Base-by-base conservation (phyloP, 1,140 invertebrate genomes). In the Chironomus tepperi region DNA sequence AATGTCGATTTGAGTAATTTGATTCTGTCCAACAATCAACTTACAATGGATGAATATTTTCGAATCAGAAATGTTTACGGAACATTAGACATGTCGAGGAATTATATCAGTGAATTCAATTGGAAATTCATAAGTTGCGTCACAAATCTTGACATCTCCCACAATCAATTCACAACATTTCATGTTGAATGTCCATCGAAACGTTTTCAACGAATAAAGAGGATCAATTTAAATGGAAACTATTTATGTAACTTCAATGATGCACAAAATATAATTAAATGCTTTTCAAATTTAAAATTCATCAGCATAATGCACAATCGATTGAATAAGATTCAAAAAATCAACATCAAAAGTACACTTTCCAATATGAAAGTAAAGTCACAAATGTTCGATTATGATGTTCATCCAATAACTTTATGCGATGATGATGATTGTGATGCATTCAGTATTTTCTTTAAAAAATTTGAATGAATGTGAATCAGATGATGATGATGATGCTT, bases 51-150 rank as follows among this genome's bases (percentile, higher is more conserved):
- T 21, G 65, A 70, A 70, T 70, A 70, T 70, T 70, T 70, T 70
- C 9, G 8, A 70, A 70, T 70, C 19, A 70, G 65, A 21, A 70
- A 70, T 16, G 18, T 70, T 18, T 70, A 70, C 16, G 65, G 65
- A 8, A 70, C 65, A 19, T 12, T 70, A 16, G 65, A 70, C 10
- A 18, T 70, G 65, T 70, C 65, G 16, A 70, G 65, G 12, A 70
- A 70, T 70, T 16, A 70, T 70, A 70, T 70, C 65, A 70, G 65
- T 70, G 65, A 70, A 70, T 70, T 70, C 65, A 21, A 70, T 21
- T 21, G 65, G 65, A 70, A 70, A 70, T 19, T 70, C 65, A 70
- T 70, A 70, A 70, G 65, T 21, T 70, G 65, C 65, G 65, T 70
- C 16, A 70, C 65, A 18, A 70, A 70, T 70, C 65, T 70, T 18